A percentile compares a stretch with the other conserved stretches of the same genome.
phyloP scores from a whole-genome alignment of 2,113 vertebrate genomes.

The Pangasianodon hypophthalmus region DNA sequence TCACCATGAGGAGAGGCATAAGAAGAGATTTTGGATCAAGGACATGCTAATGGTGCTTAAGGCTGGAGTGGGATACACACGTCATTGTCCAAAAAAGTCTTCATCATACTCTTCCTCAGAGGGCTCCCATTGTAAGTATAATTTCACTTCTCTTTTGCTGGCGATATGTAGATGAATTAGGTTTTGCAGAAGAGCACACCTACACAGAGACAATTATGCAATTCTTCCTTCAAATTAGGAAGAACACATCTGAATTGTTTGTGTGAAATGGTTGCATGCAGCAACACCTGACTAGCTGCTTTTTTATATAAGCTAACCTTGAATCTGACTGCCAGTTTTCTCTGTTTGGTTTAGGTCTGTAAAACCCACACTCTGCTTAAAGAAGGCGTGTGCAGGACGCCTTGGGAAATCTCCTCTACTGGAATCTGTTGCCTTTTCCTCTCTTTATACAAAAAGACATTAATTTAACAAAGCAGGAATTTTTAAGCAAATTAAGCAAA shows the following conservation, averaged over 20 bases:
- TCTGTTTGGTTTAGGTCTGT: slow-evolving; percentile 29
- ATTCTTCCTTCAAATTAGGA: slow-evolving; percentile 53
- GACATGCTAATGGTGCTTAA: slow-evolving; percentile 59
- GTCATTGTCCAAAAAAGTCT: slow-evolving; percentile 21
- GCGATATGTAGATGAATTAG: slow-evolving; percentile 61
- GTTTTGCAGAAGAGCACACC: slow-evolving; percentile 48
- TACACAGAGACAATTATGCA: background rate
- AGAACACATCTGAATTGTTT: slow-evolving; percentile 63
- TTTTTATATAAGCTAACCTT: slow-evolving; percentile 14
- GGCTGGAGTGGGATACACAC: slow-evolving; percentile 51
- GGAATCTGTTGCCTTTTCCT: slow-evolving; percentile 56
- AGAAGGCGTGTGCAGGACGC: slow-evolving; percentile 43
- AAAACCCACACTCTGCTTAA: slow-evolving; percentile 3
- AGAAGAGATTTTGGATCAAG: slow-evolving; percentile 21
- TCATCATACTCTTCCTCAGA: slow-evolving; percentile 48
- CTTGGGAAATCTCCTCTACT: slow-evolving; percentile 66
- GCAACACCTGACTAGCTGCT: slow-evolving; percentile 59
- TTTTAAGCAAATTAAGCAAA: slow-evolving; percentile 59
- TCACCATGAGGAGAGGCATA: slow-evolving; percentile 10
- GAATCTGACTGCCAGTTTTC: slow-evolving; percentile 54
- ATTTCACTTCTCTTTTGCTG: slow-evolving; percentile 62
- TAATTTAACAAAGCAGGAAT: slow-evolving; percentile 55
- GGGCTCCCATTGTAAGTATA: slow-evolving; percentile 60
- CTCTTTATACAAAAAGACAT: slow-evolving; percentile 51
- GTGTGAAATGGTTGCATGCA: slow-evolving; percentile 54